phyloP scores from a whole-genome alignment of 2,797 vertebrate genomes.

The Phrynocephalus forsythii region DNA sequence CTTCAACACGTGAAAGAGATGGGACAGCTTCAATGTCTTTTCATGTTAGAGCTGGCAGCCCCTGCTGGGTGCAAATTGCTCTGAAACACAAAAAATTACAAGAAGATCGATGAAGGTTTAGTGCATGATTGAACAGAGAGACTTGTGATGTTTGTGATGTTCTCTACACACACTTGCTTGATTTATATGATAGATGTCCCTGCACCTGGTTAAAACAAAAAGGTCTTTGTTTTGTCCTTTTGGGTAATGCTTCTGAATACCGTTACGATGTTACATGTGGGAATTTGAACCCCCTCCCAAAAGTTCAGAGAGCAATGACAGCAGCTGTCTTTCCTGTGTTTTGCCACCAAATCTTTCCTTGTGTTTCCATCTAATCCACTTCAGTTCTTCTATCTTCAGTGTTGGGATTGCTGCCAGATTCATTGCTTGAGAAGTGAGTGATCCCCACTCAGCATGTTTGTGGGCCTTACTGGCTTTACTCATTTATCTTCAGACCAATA shows the following conservation, averaged over 20 bases:
- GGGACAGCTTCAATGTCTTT: not conserved
- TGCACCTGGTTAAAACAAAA: not conserved
- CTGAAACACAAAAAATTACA: not conserved
- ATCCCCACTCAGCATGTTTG: not conserved
- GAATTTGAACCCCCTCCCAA: not conserved
- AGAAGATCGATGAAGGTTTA: slow-evolving; percentile 19
- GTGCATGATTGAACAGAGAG: not conserved
- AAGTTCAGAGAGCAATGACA: not conserved
- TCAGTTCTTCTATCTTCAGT: not conserved
- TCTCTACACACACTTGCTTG: not conserved
- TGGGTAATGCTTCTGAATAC: slow-evolving; percentile 6
- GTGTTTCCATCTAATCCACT: not conserved
- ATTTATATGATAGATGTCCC: slow-evolving; percentile 25
- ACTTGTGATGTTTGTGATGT: slow-evolving; percentile 18
- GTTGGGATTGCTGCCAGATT: not conserved
- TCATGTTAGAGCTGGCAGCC: slow-evolving; percentile 13
- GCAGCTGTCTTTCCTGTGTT: not conserved
- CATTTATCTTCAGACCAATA: not conserved
- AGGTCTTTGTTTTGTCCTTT: slow-evolving; percentile 14
- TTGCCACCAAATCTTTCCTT: not conserved
- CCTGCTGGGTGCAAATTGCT: not conserved
- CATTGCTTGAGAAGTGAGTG: too few relatives aligned
- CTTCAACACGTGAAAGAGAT: slow-evolving; percentile 22
- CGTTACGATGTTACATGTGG: not conserved
- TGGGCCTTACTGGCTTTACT: not conserved